Conservation (phyloP, 2,797 vertebrate genomes). For the Falco concolor region DNA sequence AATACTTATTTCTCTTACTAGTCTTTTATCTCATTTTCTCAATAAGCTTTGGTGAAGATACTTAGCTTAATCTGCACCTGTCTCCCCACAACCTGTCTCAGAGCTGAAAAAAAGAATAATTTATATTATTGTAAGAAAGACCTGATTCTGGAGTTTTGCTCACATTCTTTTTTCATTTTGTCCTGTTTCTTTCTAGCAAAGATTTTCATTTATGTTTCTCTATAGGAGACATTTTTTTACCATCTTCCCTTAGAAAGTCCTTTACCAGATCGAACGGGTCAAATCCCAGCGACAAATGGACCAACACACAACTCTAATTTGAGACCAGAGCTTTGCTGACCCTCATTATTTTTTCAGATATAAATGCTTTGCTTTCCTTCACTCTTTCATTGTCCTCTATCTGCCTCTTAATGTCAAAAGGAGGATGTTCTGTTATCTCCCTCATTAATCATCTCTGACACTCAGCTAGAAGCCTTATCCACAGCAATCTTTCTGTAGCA, state of each 20-base stretch:
- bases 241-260: not conserved
- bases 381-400: not conserved
- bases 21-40: not conserved
- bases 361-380: not conserved
- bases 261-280: not conserved
- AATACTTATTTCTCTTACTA: not conserved
- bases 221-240: not conserved
- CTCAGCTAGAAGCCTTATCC: conserved; percentile 23
- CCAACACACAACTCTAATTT: not conserved
- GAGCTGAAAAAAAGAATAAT: not conserved
- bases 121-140: not conserved
- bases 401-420: conserved; percentile 9
- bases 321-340: not conserved
- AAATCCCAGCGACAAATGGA: not conserved
- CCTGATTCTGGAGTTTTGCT: not conserved
- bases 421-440: conserved; percentile 41
- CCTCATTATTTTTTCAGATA: not conserved
- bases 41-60: not conserved
- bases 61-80: not conserved
- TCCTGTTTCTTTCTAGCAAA: not conserved
- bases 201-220: not conserved
- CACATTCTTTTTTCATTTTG: not conserved
- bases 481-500: not conserved
- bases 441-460: conserved; percentile 45
- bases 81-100: not conserved